Evolutionary conservation across 2,797 vertebrate species (phyloP), one percentile per base, ranked within the genome.

Genomic region (Peromyscus eremicus): DNA sequence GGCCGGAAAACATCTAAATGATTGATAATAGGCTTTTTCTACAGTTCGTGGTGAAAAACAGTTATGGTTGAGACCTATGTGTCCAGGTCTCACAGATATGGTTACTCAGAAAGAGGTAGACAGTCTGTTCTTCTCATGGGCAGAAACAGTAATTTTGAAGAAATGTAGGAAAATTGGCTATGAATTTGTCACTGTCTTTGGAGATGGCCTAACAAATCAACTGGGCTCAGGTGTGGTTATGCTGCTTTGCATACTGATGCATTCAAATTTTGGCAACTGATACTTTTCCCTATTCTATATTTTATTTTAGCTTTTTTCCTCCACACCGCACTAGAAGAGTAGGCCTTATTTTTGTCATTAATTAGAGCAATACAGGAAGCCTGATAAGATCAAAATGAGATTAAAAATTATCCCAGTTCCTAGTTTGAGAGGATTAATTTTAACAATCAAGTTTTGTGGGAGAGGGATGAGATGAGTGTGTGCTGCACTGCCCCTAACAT

Each of bases 1-100:
- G 91, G 97, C 98, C 98, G 98, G 87, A 62, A 97, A 97, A 97
- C 97, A 97, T 96, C 97, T 95, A 52, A 97, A 95, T 98, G 98
- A 80, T 94, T 80, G 11, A 94, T 96, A 95, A 95, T 73, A 92
- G 94, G 79, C 89, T 98, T 98, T 97, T 96, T 97, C 37, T 68
- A 88, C 96, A 87, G 92, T 82, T 98, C 96, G 94, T 89, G 70
- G 86, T 55, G 96, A 94, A 94, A 96, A 96, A 97, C 71, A 92
- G 84, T 98, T 93, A 94, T 95, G 79, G 81, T 95, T 73, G 92
- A 95, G 96, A 62, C 90, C 97, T 92, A 81, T 1, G 2, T 87
- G 82, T 79, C 83, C 92, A 94, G 52, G 55, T 98, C 92, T 98
- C 94, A 94, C 82, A 93, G 85, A 43, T 73, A 94, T 49, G 84